These are phyloP conservation scores for Oxyteleia sp. DNA, from an alignment of 2,888 invertebrate species.

Conservation along the genomic window DNA sequence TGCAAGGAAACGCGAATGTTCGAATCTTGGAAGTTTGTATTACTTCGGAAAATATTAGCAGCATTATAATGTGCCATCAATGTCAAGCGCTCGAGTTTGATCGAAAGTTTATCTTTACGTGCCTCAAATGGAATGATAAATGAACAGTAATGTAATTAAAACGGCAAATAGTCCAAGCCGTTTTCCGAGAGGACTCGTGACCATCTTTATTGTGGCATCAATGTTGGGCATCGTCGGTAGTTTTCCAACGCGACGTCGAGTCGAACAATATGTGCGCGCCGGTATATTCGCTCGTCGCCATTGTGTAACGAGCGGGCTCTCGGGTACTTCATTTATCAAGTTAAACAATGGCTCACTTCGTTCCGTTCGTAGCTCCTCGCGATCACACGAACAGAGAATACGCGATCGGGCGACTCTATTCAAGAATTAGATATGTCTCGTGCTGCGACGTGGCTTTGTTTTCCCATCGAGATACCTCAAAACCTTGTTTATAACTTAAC, in stretches of 20 bases:
- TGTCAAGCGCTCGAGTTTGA: slow-evolving; percentile 10
- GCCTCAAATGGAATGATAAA: slow-evolving; percentile 5
- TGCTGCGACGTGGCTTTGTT: slow-evolving; percentile 70
- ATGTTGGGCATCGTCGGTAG: slow-evolving; percentile 41
- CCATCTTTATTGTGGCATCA: slow-evolving; percentile 47
- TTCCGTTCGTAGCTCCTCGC: slow-evolving; percentile 59
- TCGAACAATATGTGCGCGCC: slow-evolving; percentile 78
- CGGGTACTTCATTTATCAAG: slow-evolving; percentile 85
- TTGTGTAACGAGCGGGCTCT: slow-evolving; percentile 78
- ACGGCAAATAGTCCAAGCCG: slow-evolving; percentile 12
- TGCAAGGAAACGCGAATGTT: too few species aligned
- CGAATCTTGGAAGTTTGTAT: too few species aligned
- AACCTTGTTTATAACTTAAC: slow-evolving; percentile 52
- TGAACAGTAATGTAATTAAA: slow-evolving; percentile 37
- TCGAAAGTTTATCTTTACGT: neutral
- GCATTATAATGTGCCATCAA: too few species aligned
- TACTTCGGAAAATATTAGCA: too few species aligned
- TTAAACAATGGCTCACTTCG: slow-evolving; percentile 81
- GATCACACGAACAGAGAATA: slow-evolving; percentile 66
- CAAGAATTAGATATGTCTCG: slow-evolving; percentile 72
- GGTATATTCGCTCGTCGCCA: slow-evolving; percentile 71
- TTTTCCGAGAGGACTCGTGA: slow-evolving; percentile 28
- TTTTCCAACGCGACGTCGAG: slow-evolving; percentile 80
- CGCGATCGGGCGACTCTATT: slow-evolving; percentile 58
- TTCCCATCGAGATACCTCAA: slow-evolving; percentile 57